Evolutionary conservation across 1,140 invertebrate genomes (phyloP), one percentile per base, ranked within the genome.

Genomic region (Dinothrombium tinctorium): DNA sequence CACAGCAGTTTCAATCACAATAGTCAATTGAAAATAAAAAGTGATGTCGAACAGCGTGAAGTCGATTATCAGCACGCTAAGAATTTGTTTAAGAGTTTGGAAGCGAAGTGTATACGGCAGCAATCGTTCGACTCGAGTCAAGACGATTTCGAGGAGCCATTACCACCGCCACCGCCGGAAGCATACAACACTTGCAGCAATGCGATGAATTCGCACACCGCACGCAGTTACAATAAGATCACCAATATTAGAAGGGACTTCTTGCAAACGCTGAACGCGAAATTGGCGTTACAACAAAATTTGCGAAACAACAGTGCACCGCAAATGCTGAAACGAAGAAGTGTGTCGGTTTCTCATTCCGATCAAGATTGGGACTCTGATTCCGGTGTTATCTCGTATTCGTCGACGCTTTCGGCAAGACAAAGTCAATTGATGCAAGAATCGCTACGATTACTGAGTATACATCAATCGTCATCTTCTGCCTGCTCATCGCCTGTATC

Each of bases 211-310:
- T 9, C 1, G 15, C 12, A 25, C 12, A 23, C 26, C 23, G n/a
- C n/a, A n/a, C n/a, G n/a, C n/a, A n/a, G 15, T 25, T 12, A 33
- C 19, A 44, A 12, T 19, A 25, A 8, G 14, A 24, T 20, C 12
- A 24, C 8, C 5, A n/a, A 22, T 32, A 28, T 44, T 8, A 15
- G 39, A 22, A 24, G 37, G 33, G 41, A 46, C 14, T 46, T 46
- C 23, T 35, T 46, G 33, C 33, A 46, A 43, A 46, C 45, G 11
- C n/a, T 46, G 2, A 46, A 46, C 25, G 28, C 25, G 5, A 46
- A 46, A 28, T 17, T 46, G 6, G 25, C 46, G 23, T 26, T 36
- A 23, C 35, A 26, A 22, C 32, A 26, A 14, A 26, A 20, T 23
- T 24, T 33, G 25, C 28, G 26, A 14, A 25, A 21, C 7, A 43